Base-by-base conservation (phyloP, 2,888 invertebrate genomes). In the Rhimphoctona megacephalus region DNA sequence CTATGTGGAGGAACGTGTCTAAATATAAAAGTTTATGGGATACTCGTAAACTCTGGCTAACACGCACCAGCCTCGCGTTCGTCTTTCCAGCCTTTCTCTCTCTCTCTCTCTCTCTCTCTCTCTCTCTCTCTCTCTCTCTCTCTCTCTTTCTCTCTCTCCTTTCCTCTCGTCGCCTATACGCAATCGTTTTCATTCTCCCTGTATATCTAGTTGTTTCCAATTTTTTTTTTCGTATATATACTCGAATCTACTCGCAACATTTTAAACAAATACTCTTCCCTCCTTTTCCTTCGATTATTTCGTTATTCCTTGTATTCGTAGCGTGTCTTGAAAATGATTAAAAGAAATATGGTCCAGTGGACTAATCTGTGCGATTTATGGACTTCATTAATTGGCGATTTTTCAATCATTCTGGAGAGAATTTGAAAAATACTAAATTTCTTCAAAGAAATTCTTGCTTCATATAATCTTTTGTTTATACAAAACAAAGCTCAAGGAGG, bases 21-120 rank as follows among this genome's bases (percentile, higher is more conserved):
- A 86, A 87, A 86, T 86, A 85, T 83, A 87, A 87, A 86, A 83
- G 78, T 87, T 87, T 87, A 87, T 87, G 85, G 83, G 87, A 83
- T 86, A 83, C 86, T 83, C 85, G 78, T 83, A 86, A 81, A 81
- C 52, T 78, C 76, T 33, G n/a, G 61, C 76, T 67, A 81, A 74
- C 81, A 72, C 61, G 74, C 72, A 67, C 77, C 57, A 54, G 14
- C 22, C 73, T 52, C 73, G 46, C 77, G 54, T 77, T 79, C 79
- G 33, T 83, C 76, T 82, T 82, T 72, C 77, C 33, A 52, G 66
- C 66, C 61, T 73, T 25, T 33, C 14, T 25, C 72, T 49, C 76
- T 8, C 57, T 22, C 69, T 33, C 74, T 69, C 49, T 72, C 73
- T 73, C 69, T 33, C 74, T 69, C 49, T 72, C 73, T 73, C 61